Percentiles rank a stretch among this genome's conserved stretches.
phyloP scores from a whole-genome alignment of 1,140 invertebrate genomes.

The Cylas formicarius region DNA sequence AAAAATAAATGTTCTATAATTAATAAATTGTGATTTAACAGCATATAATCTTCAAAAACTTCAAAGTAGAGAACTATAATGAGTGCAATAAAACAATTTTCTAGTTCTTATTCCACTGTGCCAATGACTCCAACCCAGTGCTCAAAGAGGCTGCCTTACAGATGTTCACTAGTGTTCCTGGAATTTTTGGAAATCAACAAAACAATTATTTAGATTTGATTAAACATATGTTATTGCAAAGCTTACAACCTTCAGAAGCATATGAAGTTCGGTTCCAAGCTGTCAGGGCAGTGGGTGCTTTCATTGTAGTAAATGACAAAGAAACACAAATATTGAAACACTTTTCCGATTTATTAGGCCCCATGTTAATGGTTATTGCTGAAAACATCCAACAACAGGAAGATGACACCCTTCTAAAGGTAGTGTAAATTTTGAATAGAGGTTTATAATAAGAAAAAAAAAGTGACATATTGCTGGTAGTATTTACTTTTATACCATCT shows the following conservation, averaged over 20 bases:
- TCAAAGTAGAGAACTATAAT: background rate
- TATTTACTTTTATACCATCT: too few relatives aligned
- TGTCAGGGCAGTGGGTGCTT: constrained; percentile 78
- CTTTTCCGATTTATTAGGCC: constrained; percentile 76
- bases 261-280: constrained; percentile 73
- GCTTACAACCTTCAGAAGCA: constrained; percentile 61
- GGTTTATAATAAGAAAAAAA: too few relatives aligned
- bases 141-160: constrained; percentile 91
- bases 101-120: constrained; percentile 88
- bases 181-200: constrained; percentile 95
- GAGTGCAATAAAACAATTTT: constrained; percentile 15
- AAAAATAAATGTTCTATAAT: background rate
- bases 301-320: constrained; percentile 85
- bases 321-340: constrained; percentile 80
- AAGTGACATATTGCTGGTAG: too few relatives aligned
- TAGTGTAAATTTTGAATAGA: constrained; percentile 41
- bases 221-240: constrained; percentile 86
- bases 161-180: constrained; percentile 92
- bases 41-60: too few relatives aligned
- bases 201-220: constrained; percentile 85
- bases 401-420: constrained; percentile 84
- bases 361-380: constrained; percentile 60
- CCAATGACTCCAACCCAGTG: constrained; percentile 68
- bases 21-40: constrained; percentile 1
- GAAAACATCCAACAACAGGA: constrained; percentile 75